Evolutionary conservation across 1,140 invertebrate genomes (phyloP), one percentile per base, ranked within the genome.

Genomic region (Aphaenogaster floridana): DNA sequence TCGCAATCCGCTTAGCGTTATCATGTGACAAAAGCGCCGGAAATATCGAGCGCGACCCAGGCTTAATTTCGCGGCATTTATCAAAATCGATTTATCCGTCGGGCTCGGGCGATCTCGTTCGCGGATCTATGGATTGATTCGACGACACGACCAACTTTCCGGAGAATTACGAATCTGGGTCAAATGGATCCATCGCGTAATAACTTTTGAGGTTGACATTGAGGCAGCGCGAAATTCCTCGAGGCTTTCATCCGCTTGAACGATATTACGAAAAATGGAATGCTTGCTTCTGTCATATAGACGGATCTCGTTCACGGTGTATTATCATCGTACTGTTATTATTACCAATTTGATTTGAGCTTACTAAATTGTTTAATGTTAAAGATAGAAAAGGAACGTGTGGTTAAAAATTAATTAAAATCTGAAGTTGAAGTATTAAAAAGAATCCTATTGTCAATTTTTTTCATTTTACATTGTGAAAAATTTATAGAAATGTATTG

Each of bases 191-290:
- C 57, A 79, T 36, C 42, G 66, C 34, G 81, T 71, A 76, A 89
- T 89, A 86, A 89, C 88, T 78, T 84, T 86, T 78, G 72, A 63
- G 69, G 68, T 59, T 76, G 85, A 76, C 76, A 76, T 57, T 72
- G 69, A 87, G 64, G 66, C 52, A 57, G 48, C 71, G 34, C 48
- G 54, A 88, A 59, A 39, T 76, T 63, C 48, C 69, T 68, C 68
- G 64, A 68, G 54, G 42, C 36, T 74, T 76, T 61, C 80, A 74
- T 61, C 34, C 54, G 80, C 15, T 61, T 17, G 54, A 61, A 61
- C 80, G 68, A 50, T 84, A 84, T 63, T 59, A 74, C 39, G 66
- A 81, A 52, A 54, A 71, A 57, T 45, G 68, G 11, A 81, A 81
- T 72, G 66, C 39, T 57, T 42, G 64, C 48, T 13, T 45, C 28